Evolutionary conservation across 1,140 invertebrate genomes (phyloP).

Genomic region (Holotrichia oblita): DNA sequence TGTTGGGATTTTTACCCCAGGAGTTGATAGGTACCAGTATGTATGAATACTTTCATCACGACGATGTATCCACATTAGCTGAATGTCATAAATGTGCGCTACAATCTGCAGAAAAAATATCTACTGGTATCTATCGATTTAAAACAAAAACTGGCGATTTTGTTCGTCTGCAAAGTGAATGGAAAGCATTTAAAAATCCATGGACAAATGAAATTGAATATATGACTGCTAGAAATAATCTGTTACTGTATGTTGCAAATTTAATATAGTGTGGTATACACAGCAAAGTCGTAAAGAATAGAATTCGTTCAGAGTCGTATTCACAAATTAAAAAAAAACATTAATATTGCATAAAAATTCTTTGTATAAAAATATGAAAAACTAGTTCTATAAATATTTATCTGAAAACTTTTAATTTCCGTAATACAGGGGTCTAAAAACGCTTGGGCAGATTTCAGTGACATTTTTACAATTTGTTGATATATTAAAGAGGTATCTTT

Average conservation of each 20-base stretch:
- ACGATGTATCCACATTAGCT: constrained; percentile 83
- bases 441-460: too few species aligned
- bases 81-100: constrained; percentile 86
- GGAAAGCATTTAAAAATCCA: constrained; percentile 89
- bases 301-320: too few species aligned
- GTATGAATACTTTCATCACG: constrained; percentile 91
- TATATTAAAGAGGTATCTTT: too few species aligned
- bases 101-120: constrained; percentile 71
- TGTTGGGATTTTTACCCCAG: constrained; percentile 91
- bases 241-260: constrained; percentile 71
- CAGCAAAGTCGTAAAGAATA: too few species aligned
- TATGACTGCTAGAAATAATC: constrained; percentile 84
- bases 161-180: constrained; percentile 80
- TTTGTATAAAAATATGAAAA: too few species aligned
- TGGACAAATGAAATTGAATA: constrained; percentile 94
- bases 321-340: too few species aligned
- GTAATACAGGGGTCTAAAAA: too few species aligned
- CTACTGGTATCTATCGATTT: constrained; percentile 81
- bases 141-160: constrained; percentile 79
- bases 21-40: constrained; percentile 91
- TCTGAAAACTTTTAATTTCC: too few species aligned
- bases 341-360: too few species aligned
- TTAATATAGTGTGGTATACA: too few species aligned
- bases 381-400: too few species aligned
- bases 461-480: too few species aligned